Evolutionary conservation across 2,888 invertebrate species (phyloP).

Genomic region (Polydesmus complanatus): DNA sequence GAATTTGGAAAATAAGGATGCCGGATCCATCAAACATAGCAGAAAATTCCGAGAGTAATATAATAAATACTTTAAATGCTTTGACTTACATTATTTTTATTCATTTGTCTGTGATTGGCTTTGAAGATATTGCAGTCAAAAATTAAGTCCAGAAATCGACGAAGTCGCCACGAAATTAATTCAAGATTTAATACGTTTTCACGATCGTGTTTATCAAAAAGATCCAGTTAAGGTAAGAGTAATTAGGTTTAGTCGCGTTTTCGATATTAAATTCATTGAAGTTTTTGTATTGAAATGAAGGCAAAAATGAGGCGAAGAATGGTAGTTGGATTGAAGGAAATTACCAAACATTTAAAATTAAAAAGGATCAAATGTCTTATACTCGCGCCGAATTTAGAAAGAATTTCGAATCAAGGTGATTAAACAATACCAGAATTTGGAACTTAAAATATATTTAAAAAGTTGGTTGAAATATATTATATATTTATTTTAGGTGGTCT

Average conservation of each 20-base stretch:
- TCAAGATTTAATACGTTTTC: constrained; percentile 44
- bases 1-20: no score
- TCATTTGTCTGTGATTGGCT: not conserved
- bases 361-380: constrained; percentile 45
- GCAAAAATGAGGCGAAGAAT: constrained; percentile 38
- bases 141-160: constrained; percentile 42
- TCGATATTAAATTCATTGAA: no score
- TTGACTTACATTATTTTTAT: not conserved
- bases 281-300: constrained; percentile 7
- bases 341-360: constrained; percentile 42
- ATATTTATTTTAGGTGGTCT: constrained; percentile 38
- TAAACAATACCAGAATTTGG: not conserved
- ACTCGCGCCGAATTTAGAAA: constrained; percentile 49
- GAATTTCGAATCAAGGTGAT: constrained; percentile 22
- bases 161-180: constrained; percentile 38
- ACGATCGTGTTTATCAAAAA: constrained; percentile 44
- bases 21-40: constrained; percentile 29
- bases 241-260: not conserved
- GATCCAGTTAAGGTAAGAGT: constrained; percentile 42
- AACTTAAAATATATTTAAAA: no score
- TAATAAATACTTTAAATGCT: not conserved
- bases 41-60: constrained; percentile 35
- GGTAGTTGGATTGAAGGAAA: constrained; percentile 48
- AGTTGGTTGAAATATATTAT: no score
- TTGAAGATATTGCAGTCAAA: constrained; percentile 44